These are phyloP conservation scores for Drosophila cardini DNA, from an alignment of 1,140 invertebrate species.

Conservation along the genomic window DNA sequence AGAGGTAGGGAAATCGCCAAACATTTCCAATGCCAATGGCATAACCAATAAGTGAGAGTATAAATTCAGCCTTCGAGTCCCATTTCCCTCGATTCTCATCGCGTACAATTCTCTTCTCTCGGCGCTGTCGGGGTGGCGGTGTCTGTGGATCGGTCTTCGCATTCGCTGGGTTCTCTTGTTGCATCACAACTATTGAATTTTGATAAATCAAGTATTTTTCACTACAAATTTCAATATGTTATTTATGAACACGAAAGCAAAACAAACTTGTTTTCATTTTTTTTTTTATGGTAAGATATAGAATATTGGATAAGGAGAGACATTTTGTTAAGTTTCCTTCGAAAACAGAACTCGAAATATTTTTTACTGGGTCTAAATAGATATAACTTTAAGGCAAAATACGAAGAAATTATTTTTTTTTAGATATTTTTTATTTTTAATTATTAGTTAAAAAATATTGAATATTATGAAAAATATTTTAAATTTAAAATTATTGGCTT, in stretches of 20 bases:
- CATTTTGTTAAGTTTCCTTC: too few relatives aligned
- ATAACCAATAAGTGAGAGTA: constrained; percentile 90
- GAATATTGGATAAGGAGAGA: too few relatives aligned
- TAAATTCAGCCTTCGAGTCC: constrained; percentile 90
- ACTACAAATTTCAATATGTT: neutral
- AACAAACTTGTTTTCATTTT: neutral
- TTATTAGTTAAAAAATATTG: too few relatives aligned
- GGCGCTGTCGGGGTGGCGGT: neutral
- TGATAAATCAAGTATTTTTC: neutral
- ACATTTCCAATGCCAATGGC: constrained; percentile 93
- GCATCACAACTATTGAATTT: constrained; percentile 4
- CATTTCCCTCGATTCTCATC: constrained; percentile 85
- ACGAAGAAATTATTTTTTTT: too few relatives aligned
- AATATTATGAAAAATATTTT: too few relatives aligned
- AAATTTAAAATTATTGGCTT: too few relatives aligned
- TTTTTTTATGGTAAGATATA: too few relatives aligned
- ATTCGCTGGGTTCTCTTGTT: neutral
- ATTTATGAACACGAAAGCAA: neutral
- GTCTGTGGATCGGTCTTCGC: neutral
- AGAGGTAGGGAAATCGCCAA: constrained; percentile 92
- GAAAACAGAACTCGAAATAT: too few relatives aligned
- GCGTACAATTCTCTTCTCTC: constrained; percentile 47
- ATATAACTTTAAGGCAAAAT: too few relatives aligned
- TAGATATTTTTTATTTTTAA: too few relatives aligned
- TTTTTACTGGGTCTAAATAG: too few relatives aligned